Base-by-base conservation (phyloP, 2,797 vertebrate species). In the Microhierax caerulescens region DNA sequence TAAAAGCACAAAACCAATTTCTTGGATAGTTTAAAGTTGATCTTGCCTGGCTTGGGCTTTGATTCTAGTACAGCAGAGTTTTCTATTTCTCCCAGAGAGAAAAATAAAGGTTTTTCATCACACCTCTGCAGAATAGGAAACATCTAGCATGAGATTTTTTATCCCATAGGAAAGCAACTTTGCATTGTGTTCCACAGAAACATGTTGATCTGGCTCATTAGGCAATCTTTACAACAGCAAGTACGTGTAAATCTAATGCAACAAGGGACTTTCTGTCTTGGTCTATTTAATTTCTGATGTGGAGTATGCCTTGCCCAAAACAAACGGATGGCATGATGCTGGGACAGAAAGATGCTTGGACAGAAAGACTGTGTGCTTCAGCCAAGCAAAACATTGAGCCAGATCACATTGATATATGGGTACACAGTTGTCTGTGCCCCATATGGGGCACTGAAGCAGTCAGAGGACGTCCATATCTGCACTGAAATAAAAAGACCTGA, bases 371-470 rank as follows among this genome's bases (percentile, higher is more conserved):
- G 11, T 36, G 34, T 24, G 57, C 48, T 48, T 79, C 3, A 20
- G 28, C 77, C 56, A 79, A 68, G 53, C 15, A 77, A 81, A 76
- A 69, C 39, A 36, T 3, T 0, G 5, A 65, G 39, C 16, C 32
- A 60, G 2, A 4, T 54, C 53, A 36, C 34, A 30, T 0, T 41
- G 43, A 57, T 43, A 10, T 13, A 11, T 5, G 64, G 47, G 14
- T 21, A 13, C 0, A 1, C 0, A 28, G 39, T 7, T 23, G 17
- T 30, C 43, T 30, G 36, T 80, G 68, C 18, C 34, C 22, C 10
- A 1, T 1, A 11, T 3, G 15, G 32, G 64, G 68, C 57, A 34
- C 34, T 19, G 70, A 53, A 57, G 56, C 56, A 92, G 45, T 37
- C 36, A 50, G 70, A n/a, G n/a, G 10, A 56, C 5, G 1, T 14